A percentile compares a stretch with the other conserved stretches of the same genome.
phyloP scores from a whole-genome alignment of 2,797 vertebrate genomes.

The Myiotriccus ornatus region DNA sequence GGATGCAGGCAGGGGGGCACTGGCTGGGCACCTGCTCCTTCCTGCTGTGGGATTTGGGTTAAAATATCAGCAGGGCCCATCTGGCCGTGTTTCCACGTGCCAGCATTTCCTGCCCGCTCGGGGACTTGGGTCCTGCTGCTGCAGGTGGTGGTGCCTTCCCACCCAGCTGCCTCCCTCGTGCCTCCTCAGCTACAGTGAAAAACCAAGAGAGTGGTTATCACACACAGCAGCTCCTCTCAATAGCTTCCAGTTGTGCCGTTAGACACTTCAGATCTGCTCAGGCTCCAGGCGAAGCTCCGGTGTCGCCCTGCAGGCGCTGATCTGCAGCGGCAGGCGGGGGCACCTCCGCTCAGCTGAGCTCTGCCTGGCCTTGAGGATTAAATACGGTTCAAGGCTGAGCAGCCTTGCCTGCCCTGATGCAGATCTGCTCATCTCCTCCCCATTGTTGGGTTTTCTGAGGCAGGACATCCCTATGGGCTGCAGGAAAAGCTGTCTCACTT shows the following conservation, averaged over 20 bases:
- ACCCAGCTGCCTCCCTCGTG: not conserved
- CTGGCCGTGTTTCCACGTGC: fast-evolving
- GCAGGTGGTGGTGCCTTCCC: not conserved
- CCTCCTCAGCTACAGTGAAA: not conserved
- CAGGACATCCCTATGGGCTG: not conserved
- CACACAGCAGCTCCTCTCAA: not conserved
- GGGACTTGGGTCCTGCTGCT: fast-evolving
- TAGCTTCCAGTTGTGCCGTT: not conserved
- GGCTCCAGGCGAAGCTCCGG: not conserved
- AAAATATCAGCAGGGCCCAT: not conserved
- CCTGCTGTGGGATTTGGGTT: not conserved
- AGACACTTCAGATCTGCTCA: not conserved
- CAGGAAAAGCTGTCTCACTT: not conserved
- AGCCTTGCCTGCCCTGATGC: not conserved
- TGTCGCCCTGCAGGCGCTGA: not conserved
- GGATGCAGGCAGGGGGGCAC: not conserved
- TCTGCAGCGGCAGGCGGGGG: fast-evolving
- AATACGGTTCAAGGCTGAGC: not conserved
- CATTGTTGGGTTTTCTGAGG: not conserved
- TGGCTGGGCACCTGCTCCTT: not conserved
- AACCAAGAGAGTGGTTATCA: not conserved
- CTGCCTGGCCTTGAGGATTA: not conserved
- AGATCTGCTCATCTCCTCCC: not conserved
- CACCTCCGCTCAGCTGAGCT: not conserved
- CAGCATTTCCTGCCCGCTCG: fast-evolving